Evolutionary conservation across 2,797 vertebrate species (phyloP), one percentile per base, ranked within the genome.

Genomic region (Sebastes iracundus): DNA sequence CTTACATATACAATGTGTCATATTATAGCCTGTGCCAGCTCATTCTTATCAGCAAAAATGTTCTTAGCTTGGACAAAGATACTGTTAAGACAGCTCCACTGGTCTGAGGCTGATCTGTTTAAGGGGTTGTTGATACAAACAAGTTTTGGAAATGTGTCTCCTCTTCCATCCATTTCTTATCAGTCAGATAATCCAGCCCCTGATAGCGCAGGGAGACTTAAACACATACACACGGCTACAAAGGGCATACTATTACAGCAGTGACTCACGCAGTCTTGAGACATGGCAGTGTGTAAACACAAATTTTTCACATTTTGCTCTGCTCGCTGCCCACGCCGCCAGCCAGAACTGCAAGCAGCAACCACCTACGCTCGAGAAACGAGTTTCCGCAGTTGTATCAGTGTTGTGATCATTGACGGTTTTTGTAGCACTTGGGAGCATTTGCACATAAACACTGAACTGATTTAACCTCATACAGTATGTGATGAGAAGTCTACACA

Each of bases 201-300:
- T 58, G 78, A 80, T 71, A 68, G 62, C 60, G 18, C 32, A 27
- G 69, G 22, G 30, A 73, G 42, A 55, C 33, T 49, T 27, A 67
- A 63, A 83, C 53, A 59, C 72, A 52, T 11, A 6, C 77, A 72
- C 67, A 59, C 2, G n/a, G 75, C 79, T 63, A 33, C 78, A 81
- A 83, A 86, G 81, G 79, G 65, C 68, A 33, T 46, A 80, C 87
- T 69, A 64, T 87, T 78, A 71, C 60, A 74, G 27, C 72, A n/a
- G 75, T 91, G 87, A 90, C 72, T 93, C 90, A 84, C 74, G n/a
- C 67, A 10, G 42, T 74, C 68, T 82, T 27, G 66, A 90, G 85
- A 85, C 79, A 46, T 28, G 27, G 64, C 61, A 79, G 83, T 76
- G 86, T 88, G 86, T 88, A 91, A 91, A 93, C 82, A 82, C 63